phyloP scores from a whole-genome alignment of 2,888 invertebrate genomes.

The Euzetes globulus region DNA sequence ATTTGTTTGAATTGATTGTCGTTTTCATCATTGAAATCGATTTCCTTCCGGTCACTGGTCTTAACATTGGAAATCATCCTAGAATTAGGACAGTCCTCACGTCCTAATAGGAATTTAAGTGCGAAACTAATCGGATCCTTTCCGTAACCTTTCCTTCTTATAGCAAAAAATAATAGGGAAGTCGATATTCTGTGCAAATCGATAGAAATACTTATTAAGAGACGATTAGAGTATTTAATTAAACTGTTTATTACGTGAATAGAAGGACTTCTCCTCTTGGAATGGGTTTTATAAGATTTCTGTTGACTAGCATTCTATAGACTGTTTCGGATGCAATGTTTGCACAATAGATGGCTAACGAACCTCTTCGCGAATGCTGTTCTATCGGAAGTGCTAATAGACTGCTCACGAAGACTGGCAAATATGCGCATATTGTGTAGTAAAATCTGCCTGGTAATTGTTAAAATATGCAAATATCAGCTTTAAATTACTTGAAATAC shows the following conservation, averaged over 20 bases:
- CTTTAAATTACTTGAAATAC: too few relatives aligned
- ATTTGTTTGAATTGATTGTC: background rate
- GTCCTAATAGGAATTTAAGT: constrained; percentile 26
- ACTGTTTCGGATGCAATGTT: constrained; percentile 34
- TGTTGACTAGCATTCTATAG: constrained; percentile 7
- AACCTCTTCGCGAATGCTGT: constrained; percentile 22
- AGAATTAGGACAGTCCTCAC: background rate
- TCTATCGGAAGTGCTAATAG: constrained; percentile 31
- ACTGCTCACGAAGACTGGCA: constrained; percentile 26
- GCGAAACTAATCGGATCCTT: constrained; percentile 32
- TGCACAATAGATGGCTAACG: constrained; percentile 34
- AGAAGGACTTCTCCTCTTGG: constrained; percentile 32
- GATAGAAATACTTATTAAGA: too few relatives aligned
- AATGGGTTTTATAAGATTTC: constrained; percentile 22
- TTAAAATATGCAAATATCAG: too few relatives aligned
- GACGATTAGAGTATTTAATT: background rate
- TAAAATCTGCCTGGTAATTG: constrained; percentile 31
- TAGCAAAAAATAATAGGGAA: constrained; percentile 6
- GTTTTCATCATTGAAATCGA: background rate
- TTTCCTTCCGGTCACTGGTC: background rate
- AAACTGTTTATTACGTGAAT: constrained; percentile 10
- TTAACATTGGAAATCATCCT: background rate
- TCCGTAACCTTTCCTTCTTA: constrained; percentile 20
- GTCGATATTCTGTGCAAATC: background rate
- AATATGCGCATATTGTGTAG: constrained; percentile 18